Percentiles rank a stretch among this genome's conserved stretches.
Conservation (phyloP, 2,797 vertebrate species). For the Etheostoma perlongum region DNA sequence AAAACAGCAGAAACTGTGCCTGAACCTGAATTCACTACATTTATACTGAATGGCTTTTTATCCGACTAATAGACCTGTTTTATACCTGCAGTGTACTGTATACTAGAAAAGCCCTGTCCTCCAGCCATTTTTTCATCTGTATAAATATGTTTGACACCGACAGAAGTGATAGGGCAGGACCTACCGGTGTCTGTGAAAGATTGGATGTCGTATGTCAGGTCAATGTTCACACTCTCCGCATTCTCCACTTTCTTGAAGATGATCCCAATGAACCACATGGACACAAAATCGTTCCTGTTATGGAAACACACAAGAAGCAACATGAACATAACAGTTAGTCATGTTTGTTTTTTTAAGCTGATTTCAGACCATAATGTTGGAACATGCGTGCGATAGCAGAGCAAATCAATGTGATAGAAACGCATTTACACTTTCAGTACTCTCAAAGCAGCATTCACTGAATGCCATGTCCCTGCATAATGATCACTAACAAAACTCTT, state of each 20-base stretch:
- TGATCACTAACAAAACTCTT: not conserved
- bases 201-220: slow-evolving; percentile 96
- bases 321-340: not conserved
- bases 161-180: slow-evolving; percentile 19
- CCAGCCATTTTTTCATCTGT: not conserved
- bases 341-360: not conserved
- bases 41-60: not conserved
- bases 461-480: not conserved
- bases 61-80: not conserved
- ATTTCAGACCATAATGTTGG: not conserved
- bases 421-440: too few relatives aligned
- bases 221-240: slow-evolving; percentile 93
- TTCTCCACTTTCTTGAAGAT: slow-evolving; percentile 96
- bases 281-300: slow-evolving; percentile 89
- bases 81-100: not conserved
- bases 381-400: not conserved
- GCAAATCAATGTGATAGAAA: not conserved
- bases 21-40: not conserved
- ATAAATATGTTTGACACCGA: not conserved
- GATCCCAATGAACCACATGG: slow-evolving; percentile 99
- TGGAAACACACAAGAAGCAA: slow-evolving; percentile 16
- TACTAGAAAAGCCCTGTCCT: too few relatives aligned
- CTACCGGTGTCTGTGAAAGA: slow-evolving; percentile 97
- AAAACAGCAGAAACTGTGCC: too few relatives aligned
- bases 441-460: not conserved